Conservation (phyloP, 2,888 invertebrate species). For the Temnothorax rugatulus region DNA sequence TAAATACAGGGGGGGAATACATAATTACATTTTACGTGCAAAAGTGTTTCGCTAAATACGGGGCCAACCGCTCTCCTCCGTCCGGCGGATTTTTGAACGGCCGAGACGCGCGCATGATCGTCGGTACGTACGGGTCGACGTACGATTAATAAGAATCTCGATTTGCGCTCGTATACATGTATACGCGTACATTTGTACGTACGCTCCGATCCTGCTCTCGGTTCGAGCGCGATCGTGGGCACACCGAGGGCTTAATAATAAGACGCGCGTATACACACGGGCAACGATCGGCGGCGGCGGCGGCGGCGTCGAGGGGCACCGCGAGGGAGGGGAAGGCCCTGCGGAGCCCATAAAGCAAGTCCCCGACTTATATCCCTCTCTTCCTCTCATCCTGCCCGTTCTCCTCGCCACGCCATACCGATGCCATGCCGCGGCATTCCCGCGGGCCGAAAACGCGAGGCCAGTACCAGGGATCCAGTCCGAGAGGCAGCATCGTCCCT, state of each 20-base stretch:
- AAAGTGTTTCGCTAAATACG: constrained; percentile 1
- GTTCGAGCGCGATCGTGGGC: constrained; percentile 67
- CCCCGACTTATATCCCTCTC: constrained; percentile 82
- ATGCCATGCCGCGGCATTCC: constrained; percentile 78
- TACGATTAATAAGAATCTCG: constrained; percentile 67
- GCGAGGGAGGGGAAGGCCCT: constrained; percentile 41
- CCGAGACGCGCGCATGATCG: constrained; percentile 60
- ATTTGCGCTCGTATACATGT: constrained; percentile 51
- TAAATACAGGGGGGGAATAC: not conserved
- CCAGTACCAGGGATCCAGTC: constrained; percentile 77
- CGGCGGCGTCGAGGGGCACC: constrained; percentile 39
- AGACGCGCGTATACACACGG: constrained; percentile 70
- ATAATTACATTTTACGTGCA: not conserved
- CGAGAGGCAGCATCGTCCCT: constrained; percentile 53
- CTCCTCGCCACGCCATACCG: constrained; percentile 64
- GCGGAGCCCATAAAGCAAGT: constrained; percentile 74
- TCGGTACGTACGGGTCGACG: constrained; percentile 64
- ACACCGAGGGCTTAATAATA: constrained; percentile 70
- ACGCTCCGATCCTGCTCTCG: constrained; percentile 56
- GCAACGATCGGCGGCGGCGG: constrained; percentile 67
- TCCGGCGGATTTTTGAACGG: constrained; percentile 40
- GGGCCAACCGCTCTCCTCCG: not conserved
- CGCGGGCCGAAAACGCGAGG: constrained; percentile 81
- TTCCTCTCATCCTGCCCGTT: constrained; percentile 31
- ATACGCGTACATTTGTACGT: not conserved